Base-by-base conservation (phyloP, 2,888 invertebrate genomes). In the Anaspis maculata region DNA sequence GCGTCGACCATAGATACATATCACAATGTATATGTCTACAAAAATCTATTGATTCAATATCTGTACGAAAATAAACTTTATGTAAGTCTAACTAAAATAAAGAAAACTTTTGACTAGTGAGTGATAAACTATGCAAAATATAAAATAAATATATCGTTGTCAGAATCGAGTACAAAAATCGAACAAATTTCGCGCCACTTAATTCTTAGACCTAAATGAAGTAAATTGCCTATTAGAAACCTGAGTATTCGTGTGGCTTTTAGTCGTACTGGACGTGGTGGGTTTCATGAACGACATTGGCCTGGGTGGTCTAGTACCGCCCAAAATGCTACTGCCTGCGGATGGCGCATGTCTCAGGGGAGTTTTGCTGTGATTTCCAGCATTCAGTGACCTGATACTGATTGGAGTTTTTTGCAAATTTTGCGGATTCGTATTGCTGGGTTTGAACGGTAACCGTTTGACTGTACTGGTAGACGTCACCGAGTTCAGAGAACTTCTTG, bases 401-500 rank as follows among this genome's bases (percentile, higher is more conserved):
- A n/a, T n/a, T n/a, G n/a, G n/a, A n/a, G n/a, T n/a, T n/a, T n/a
- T n/a, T n/a, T n/a, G n/a, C n/a, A n/a, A n/a, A n/a, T n/a, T n/a
- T 19, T 19, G 5, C 5, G 19, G 6, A 19, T 5, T 19, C 12
- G 13, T 6, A 4, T 9, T 13, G 26, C 16, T 15, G 13, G 25
- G 3, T 39, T 59, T 61, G 4, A 59, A 32, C 55, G 79, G 76
- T 36, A 80, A 73, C 39, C 80, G 78, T 43, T 82, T 74, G 1
- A 88, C 87, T 0, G 88, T 88, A 32, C 80, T 83, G 0, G 78
- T 77, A 2, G 82, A 82, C 1, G 83, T 78, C 2, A 84, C 78
- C 58, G 87, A 88, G 55, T 87, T 87, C 31, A 89, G 66, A 0
- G 88, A 89, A 52, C 86, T 87, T 15, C 85, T 71, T 0, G 89